Percentiles rank a stretch among this genome's conserved stretches.
Evolutionary conservation across 2,888 invertebrate genomes (phyloP).

Genomic region (Mythimna albipuncta): DNA sequence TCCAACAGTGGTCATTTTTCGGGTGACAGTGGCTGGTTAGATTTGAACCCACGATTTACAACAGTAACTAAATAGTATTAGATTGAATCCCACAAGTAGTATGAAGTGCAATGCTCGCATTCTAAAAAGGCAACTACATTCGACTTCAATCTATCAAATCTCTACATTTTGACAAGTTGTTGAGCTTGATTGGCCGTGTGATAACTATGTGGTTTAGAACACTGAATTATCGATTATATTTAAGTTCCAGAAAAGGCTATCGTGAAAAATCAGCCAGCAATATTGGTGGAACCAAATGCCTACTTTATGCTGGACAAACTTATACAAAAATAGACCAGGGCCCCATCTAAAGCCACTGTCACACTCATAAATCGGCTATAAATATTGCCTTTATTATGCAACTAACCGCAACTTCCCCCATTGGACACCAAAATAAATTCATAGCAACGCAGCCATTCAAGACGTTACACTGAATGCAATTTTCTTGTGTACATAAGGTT

Average conservation of each 20-base stretch:
- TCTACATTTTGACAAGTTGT: no score
- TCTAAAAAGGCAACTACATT: no score
- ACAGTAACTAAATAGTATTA: no score
- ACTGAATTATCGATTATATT: background rate
- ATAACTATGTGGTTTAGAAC: background rate
- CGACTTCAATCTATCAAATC: no score
- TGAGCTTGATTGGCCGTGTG: no score
- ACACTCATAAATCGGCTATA: constrained; percentile 15
- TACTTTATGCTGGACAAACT: background rate
- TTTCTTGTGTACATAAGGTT: constrained; percentile 63
- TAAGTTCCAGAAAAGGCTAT: background rate
- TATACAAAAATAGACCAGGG: background rate
- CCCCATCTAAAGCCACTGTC: background rate
- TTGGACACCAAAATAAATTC: constrained; percentile 50
- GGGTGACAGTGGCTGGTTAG: no score
- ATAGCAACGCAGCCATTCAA: constrained; percentile 28
- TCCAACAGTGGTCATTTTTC: no score
- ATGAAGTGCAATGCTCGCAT: no score
- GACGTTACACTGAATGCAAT: constrained; percentile 56
- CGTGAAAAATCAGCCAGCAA: background rate
- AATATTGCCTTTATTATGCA: constrained; percentile 15
- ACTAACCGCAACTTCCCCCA: constrained; percentile 14
- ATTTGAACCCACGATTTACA: no score
- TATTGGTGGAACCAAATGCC: background rate
- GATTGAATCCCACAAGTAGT: no score